Conservation (phyloP, 2,888 invertebrate species). For the Palloptera scutellata region DNA sequence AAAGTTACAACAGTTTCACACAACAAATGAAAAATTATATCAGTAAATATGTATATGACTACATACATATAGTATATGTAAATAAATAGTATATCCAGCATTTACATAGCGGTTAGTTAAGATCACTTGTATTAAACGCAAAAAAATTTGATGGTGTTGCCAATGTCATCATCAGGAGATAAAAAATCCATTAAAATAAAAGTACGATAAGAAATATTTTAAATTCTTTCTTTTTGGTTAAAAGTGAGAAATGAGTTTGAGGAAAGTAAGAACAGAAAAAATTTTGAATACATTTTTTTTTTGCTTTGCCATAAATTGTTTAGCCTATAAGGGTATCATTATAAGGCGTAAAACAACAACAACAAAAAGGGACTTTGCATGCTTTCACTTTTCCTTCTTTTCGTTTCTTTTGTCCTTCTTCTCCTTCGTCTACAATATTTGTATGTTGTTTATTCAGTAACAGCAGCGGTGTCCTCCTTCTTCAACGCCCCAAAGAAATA, state of each 20-base stretch:
- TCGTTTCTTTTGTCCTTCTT: slow-evolving; percentile 6
- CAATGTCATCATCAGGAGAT: slow-evolving; percentile 46
- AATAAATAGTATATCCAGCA: too few relatives aligned
- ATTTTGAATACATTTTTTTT: slow-evolving; percentile 49
- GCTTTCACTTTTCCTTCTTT: slow-evolving; percentile 29
- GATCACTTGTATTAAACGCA: too few relatives aligned
- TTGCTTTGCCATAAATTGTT: slow-evolving; percentile 55
- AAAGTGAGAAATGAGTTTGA: neutral
- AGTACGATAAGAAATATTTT: slow-evolving; percentile 51
- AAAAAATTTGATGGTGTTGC: slow-evolving; percentile 29
- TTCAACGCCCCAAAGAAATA: neutral
- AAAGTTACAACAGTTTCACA: too few relatives aligned
- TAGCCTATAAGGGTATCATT: slow-evolving; percentile 57
- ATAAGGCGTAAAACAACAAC: slow-evolving; percentile 46
- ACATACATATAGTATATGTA: slow-evolving; percentile 3
- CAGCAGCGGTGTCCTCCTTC: too few relatives aligned
- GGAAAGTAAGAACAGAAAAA: too few relatives aligned
- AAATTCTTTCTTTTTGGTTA: slow-evolving; percentile 44
- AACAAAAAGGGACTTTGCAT: slow-evolving; percentile 44
- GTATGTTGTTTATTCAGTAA: too few relatives aligned
- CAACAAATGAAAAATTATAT: too few relatives aligned
- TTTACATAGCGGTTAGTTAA: too few relatives aligned
- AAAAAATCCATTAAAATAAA: slow-evolving; percentile 58
- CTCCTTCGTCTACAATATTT: slow-evolving; percentile 11
- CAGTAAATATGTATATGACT: neutral